Evolutionary conservation across 2,888 invertebrate species (phyloP), one percentile per base, ranked within the genome.

Genomic region (Acronicta aceris): DNA sequence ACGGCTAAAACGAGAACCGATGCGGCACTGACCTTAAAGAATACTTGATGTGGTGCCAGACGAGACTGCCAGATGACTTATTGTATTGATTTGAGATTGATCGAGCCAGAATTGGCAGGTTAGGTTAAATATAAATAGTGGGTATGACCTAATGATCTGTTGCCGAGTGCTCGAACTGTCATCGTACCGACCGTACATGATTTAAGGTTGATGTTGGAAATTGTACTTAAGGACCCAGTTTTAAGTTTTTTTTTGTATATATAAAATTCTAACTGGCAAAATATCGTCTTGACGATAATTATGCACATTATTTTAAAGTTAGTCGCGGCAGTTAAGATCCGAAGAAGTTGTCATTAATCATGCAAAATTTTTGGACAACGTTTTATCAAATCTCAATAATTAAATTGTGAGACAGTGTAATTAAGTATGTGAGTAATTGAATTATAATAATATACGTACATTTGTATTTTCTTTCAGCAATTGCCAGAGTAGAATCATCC

Each of bases 1-100:
- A 97, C 97, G 94, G 97, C 98, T 98, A 93, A 92, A 93, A 87
- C 77, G 84, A 87, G 74, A 79, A 81, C 74, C 76, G 81, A 82
- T 81, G 78, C 86, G 86, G 81, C 86, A 90, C 81, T 91, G 90
- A 89, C 90, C 91, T 90, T 85, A 83, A 78, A 77, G 75, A 81
- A 82, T 83, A 84, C 73, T 90, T 92, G 92, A 91, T 81, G 70
- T 64, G 63, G 62, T 90, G 92, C 92, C 92, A 93, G 84, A 45
- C 60, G 59, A 74, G 79, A 74, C 78, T 87, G 90, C 89, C 90
- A 89, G 84, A 82, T 82, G 65, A 71, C 62, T 79, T 77, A 79
- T 78, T 75, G 79, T 80, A 86, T 81, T 79, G 76, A 78, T 79
- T 76, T 74, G 74, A 65, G 56, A 74, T 64, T 58, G 68, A 73